These are phyloP conservation scores for Lophura swinhoii DNA, from an alignment of 2,797 vertebrate species.

Conservation along the genomic window DNA sequence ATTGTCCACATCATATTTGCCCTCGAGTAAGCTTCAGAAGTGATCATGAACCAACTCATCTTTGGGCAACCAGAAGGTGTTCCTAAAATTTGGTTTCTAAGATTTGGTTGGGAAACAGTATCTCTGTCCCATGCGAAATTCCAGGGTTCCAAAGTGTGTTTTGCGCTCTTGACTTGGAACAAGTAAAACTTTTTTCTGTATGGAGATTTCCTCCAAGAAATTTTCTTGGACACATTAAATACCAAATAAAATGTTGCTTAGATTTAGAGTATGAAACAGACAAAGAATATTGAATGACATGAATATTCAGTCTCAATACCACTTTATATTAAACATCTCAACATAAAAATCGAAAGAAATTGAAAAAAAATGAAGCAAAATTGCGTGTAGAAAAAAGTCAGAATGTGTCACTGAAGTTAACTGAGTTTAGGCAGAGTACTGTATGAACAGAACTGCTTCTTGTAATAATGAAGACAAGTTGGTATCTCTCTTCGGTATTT, in stretches of 20 bases:
- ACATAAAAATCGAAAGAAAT: neutral
- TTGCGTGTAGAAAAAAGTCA: neutral
- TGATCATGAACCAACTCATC: neutral
- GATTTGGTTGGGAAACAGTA: neutral
- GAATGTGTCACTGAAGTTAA: neutral
- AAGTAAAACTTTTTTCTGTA: neutral
- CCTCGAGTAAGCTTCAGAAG: conserved; percentile 37
- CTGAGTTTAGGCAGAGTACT: neutral
- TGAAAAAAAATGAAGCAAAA: neutral
- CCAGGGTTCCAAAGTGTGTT: neutral
- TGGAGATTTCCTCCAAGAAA: neutral
- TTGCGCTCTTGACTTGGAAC: neutral
- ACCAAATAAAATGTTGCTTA: neutral
- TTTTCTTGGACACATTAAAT: neutral
- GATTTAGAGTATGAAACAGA: neutral
- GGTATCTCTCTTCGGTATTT: neutral
- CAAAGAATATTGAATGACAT: neutral
- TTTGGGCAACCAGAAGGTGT: conserved; percentile 7
- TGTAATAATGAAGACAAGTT: neutral
- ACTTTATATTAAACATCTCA: neutral
- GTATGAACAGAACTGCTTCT: neutral
- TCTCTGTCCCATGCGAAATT: neutral
- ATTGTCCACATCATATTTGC: conserved; percentile 14
- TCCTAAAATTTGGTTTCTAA: neutral
- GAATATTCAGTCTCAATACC: neutral